Conservation (phyloP, 2,888 invertebrate species). For the Drosophila neoperkinsi region DNA sequence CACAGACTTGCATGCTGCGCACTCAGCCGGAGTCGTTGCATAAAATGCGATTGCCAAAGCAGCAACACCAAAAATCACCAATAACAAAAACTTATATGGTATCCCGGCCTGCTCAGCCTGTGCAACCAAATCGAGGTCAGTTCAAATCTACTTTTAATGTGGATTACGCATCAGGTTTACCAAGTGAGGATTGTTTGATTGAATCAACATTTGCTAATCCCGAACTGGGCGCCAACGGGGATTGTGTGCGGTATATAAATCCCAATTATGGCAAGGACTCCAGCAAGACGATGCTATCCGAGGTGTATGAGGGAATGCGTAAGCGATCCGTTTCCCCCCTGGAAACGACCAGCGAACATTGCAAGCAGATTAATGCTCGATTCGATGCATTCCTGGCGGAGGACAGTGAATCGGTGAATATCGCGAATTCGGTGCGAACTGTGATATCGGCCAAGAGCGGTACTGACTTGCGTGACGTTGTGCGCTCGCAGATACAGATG, state of each 20-base stretch:
- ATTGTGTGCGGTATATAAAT: slow-evolving; percentile 37
- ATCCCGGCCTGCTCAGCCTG: neutral
- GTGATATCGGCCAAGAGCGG: slow-evolving; percentile 66
- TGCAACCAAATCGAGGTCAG: neutral
- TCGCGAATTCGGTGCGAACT: slow-evolving; percentile 44
- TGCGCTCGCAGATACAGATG: slow-evolving; percentile 66
- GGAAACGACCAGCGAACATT: slow-evolving; percentile 20
- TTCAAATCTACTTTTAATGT: neutral
- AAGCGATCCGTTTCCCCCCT: neutral
- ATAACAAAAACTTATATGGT: too few relatives aligned
- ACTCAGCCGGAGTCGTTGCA: neutral
- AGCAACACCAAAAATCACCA: neutral
- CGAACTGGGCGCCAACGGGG: neutral
- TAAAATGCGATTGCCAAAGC: neutral
- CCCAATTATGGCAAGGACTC: slow-evolving; percentile 3
- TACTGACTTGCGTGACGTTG: slow-evolving; percentile 55
- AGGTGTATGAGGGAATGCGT: neutral
- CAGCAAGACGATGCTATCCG: neutral
- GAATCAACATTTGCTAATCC: neutral
- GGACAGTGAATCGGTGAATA: neutral
- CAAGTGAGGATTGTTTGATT: neutral
- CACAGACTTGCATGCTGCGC: slow-evolving; percentile 12
- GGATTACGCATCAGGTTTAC: neutral
- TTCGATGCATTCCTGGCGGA: neutral
- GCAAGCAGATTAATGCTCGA: neutral